A percentile compares a stretch with the other conserved stretches of the same genome.
These are phyloP conservation scores for Cercopithecus mitis DNA, from an alignment of 2,797 vertebrate genomes.

Conservation along the genomic window DNA sequence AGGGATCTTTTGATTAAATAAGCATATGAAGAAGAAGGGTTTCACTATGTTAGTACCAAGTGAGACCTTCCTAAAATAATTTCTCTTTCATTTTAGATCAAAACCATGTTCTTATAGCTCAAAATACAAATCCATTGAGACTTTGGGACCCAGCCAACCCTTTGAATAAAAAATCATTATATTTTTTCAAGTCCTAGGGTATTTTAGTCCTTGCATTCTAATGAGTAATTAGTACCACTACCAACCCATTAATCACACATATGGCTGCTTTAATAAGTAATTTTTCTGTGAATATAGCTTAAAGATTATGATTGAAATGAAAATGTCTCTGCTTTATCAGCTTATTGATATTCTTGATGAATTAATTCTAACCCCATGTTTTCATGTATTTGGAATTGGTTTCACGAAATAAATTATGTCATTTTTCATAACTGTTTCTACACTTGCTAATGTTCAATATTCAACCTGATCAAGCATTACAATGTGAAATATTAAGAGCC, in stretches of 20 bases:
- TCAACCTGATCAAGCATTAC: slow-evolving; percentile 46
- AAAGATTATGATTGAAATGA: slow-evolving; percentile 74
- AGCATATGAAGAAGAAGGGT: not conserved
- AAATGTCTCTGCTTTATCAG: slow-evolving; percentile 63
- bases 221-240: slow-evolving; percentile 73
- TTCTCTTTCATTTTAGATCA: slow-evolving; percentile 8
- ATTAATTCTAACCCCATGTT: slow-evolving; percentile 63
- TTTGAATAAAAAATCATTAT: slow-evolving; percentile 62
- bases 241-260: slow-evolving; percentile 74
- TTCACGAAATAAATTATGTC: slow-evolving; percentile 73
- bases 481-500: slow-evolving; percentile 50
- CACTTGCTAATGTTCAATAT: slow-evolving; percentile 56
- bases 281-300: slow-evolving; percentile 67
- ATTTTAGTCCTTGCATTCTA: slow-evolving; percentile 67
- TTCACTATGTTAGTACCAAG: not conserved
- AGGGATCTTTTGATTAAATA: not conserved
- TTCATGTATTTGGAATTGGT: slow-evolving; percentile 55
- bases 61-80: slow-evolving; percentile 43
- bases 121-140: slow-evolving; percentile 40
- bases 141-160: not conserved
- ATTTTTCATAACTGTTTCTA: slow-evolving; percentile 69
- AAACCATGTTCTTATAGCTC: not conserved
- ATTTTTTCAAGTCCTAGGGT: slow-evolving; percentile 42
- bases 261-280: slow-evolving; percentile 67
- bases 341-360: slow-evolving; percentile 74